These are phyloP conservation scores for Slavum lentiscoides DNA, from an alignment of 2,888 invertebrate genomes.

Conservation along the genomic window DNA sequence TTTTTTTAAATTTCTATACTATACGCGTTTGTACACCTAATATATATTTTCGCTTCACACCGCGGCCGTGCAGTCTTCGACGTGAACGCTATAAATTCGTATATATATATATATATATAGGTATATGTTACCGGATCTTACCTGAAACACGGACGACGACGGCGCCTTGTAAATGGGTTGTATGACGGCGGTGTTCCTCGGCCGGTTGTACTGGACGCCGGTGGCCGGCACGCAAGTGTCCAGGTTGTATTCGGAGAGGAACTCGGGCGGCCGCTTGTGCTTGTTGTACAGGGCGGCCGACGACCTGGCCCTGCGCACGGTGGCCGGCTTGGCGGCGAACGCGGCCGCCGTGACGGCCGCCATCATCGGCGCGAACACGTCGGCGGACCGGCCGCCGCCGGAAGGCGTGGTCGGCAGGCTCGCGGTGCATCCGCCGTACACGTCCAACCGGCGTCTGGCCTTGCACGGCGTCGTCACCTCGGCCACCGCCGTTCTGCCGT, in stretches of 20 bases:
- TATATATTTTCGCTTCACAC: too few relatives aligned
- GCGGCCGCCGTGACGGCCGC: conserved; percentile 23
- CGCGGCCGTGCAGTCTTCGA: too few relatives aligned
- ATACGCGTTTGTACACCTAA: too few relatives aligned
- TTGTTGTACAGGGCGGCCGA: conserved; percentile 48
- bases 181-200: conserved; percentile 63
- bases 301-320: conserved; percentile 43
- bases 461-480: conserved; percentile 40
- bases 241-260: conserved; percentile 46
- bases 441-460: conserved; percentile 49
- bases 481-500: not conserved
- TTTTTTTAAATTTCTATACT: too few relatives aligned
- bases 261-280: conserved; percentile 42
- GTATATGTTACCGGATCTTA: not conserved
- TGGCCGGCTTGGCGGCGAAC: not conserved
- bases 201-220: conserved; percentile 45
- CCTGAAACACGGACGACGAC: conserved; percentile 47
- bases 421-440: conserved; percentile 30
- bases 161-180: conserved; percentile 59
- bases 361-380: conserved; percentile 53
- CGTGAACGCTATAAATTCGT: too few relatives aligned
- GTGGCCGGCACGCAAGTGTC: conserved; percentile 46
- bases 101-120: too few relatives aligned
- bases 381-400: conserved; percentile 29
- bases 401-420: conserved; percentile 43